Evolutionary conservation across 1,140 invertebrate genomes (phyloP).

Genomic region (Drosophila athabasca): DNA sequence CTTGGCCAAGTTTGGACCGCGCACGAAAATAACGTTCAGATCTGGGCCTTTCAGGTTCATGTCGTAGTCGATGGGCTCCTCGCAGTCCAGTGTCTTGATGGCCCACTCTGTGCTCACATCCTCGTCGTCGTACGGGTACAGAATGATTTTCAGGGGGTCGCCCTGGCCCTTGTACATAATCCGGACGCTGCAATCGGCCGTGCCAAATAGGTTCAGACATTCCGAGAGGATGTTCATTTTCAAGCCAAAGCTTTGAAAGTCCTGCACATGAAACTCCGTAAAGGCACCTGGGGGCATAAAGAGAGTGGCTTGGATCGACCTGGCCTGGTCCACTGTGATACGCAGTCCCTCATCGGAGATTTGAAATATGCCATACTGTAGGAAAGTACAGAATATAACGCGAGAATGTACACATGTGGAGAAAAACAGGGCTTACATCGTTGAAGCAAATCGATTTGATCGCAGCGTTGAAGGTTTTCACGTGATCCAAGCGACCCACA

Average conservation of each 20-base stretch:
- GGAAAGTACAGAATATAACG: slow-evolving; percentile 4
- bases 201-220: slow-evolving; percentile 94
- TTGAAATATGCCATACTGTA: slow-evolving; percentile 91
- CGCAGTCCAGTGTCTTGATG: slow-evolving; percentile 92
- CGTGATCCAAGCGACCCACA: slow-evolving; percentile 92
- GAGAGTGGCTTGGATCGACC: slow-evolving; percentile 95
- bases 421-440: slow-evolving; percentile 86
- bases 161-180: slow-evolving; percentile 91
- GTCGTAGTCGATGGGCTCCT: slow-evolving; percentile 92
- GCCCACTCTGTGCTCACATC: slow-evolving; percentile 95
- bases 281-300: slow-evolving; percentile 94
- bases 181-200: slow-evolving; percentile 88
- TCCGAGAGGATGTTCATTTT: slow-evolving; percentile 92
- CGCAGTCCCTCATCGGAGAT: slow-evolving; percentile 94
- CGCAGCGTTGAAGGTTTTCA: slow-evolving; percentile 91
- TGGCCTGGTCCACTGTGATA: slow-evolving; percentile 95
- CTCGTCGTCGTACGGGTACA: slow-evolving; percentile 89
- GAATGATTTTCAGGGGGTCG: slow-evolving; percentile 88
- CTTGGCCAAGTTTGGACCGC: slow-evolving; percentile 91
- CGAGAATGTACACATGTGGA: neutral
- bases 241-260: slow-evolving; percentile 91
- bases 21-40: slow-evolving; percentile 93
- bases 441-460: slow-evolving; percentile 95
- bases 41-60: slow-evolving; percentile 88
- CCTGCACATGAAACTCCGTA: slow-evolving; percentile 86